Percentiles rank a stretch among this genome's conserved stretches.
These are phyloP conservation scores for Thaumetopoea pityocampa DNA, from an alignment of 1,140 invertebrate species.

Conservation along the genomic window DNA sequence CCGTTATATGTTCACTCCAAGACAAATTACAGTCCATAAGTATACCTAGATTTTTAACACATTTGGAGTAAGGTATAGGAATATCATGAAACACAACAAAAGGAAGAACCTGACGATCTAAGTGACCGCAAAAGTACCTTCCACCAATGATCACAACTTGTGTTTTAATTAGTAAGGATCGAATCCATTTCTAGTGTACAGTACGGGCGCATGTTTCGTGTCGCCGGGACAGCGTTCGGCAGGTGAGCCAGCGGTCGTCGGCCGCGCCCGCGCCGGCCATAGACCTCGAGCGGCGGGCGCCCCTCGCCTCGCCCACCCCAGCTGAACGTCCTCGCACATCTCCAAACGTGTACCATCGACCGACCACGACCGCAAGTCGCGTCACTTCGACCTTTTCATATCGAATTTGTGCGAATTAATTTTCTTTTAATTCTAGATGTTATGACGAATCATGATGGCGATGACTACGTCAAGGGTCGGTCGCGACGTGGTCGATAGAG, in stretches of 20 bases:
- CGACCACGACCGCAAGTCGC: slow-evolving; percentile 7
- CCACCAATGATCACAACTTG: too few species aligned
- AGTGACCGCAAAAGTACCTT: too few species aligned
- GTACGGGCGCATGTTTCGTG: not conserved
- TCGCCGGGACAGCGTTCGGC: slow-evolving; percentile 1
- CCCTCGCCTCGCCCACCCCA: slow-evolving; percentile 13
- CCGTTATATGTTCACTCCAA: too few species aligned
- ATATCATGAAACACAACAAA: too few species aligned
- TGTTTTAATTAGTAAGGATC: too few species aligned
- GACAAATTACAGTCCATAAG: too few species aligned
- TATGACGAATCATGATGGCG: slow-evolving; percentile 8
- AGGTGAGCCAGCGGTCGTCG: slow-evolving; percentile 24
- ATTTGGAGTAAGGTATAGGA: too few species aligned
- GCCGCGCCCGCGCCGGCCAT: slow-evolving; percentile 23
- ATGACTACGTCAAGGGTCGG: slow-evolving; percentile 2
- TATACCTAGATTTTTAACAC: too few species aligned
- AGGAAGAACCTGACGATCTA: too few species aligned
- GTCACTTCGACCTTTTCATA: not conserved
- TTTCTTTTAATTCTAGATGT: too few species aligned
- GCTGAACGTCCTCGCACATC: slow-evolving; percentile 13
- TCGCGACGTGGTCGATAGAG: slow-evolving; percentile 22
- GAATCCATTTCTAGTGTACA: too few species aligned
- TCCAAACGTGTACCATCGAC: slow-evolving; percentile 5
- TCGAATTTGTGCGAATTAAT: slow-evolving; percentile 5
- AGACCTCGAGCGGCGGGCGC: too few species aligned